Evolutionary conservation across 2,888 invertebrate species (phyloP), one percentile per base, ranked within the genome.

Genomic region (Nomada fucata): DNA sequence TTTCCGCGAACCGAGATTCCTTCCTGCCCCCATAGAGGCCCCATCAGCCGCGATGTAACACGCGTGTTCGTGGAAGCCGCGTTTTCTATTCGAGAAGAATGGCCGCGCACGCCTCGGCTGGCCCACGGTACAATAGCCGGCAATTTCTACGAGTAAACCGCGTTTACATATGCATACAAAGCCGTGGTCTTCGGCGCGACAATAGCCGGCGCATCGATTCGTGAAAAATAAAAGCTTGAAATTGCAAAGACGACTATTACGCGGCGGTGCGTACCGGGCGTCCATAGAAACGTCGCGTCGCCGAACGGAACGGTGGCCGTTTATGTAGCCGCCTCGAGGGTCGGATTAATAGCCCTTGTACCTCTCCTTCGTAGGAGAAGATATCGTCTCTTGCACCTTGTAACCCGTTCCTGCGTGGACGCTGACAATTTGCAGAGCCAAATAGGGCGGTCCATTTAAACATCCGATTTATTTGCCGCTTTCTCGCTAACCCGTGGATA

Each of bases 91-190:
- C 83, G 73, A 77, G 84, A 88, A 87, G 86, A 89, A 90, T 87
- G 82, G 86, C 82, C 53, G 18, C 18, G 50, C 59, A 42, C 82
- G 82, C 68, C 82, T 83, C 74, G 77, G 74, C 83, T 73, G 82
- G 55, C 61, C 65, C 78, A 68, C 26, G 68, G 79, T 84, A 90
- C 91, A 91, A 91, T 90, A 87, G 82, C 81, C 76, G 63, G 83
- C 88, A 83, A 89, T 91, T 90, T 89, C 88, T 85, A 82, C 79
- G 82, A 87, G 85, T 86, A 87, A 89, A 86, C 88, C 72, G 84
- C 88, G 89, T 86, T 90, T 89, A 89, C 91, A 90, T 91, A 90
- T 89, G 90, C 91, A 90, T 89, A 90, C 90, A 91, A 90, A 90
- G 89, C 86, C 86, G 84, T 70, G 80, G 86, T 81, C 88, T 20